phyloP scores from a whole-genome alignment of 2,797 vertebrate genomes.

The Limnodromus scolopaceus region DNA sequence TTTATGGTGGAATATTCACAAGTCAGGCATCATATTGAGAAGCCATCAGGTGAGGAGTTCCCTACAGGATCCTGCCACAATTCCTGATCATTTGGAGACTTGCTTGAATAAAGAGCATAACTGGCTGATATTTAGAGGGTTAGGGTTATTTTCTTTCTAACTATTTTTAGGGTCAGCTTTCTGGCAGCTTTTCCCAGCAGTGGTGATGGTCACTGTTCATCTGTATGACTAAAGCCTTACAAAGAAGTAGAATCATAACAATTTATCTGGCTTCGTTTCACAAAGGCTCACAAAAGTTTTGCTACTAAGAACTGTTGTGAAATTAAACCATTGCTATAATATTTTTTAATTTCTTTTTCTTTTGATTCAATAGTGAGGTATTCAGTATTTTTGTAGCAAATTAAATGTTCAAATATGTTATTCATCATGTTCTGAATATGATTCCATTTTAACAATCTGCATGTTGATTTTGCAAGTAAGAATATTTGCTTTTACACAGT shows the following conservation, averaged over 20 bases:
- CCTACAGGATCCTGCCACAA: neutral
- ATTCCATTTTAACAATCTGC: neutral
- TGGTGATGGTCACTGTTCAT: neutral
- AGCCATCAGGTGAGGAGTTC: neutral
- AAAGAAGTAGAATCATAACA: neutral
- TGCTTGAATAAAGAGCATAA: neutral
- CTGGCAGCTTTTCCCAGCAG: conserved; percentile 24
- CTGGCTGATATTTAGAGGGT: neutral
- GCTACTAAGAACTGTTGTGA: neutral
- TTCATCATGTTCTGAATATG: neutral
- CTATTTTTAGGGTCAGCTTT: conserved; percentile 57
- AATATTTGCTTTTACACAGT: neutral
- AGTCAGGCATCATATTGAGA: neutral
- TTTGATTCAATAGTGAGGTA: neutral
- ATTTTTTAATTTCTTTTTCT: neutral
- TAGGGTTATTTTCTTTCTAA: conserved; percentile 39
- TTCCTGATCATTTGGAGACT: neutral
- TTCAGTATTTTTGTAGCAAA: neutral
- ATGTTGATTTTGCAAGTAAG: neutral
- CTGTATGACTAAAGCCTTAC: neutral
- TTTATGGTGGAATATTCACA: neutral
- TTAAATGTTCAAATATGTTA: neutral
- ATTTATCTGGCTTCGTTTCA: neutral
- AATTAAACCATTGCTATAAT: neutral
- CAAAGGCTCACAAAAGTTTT: neutral